Evolutionary conservation across 2,797 vertebrate genomes (phyloP).

Genomic region (Margarornis squamiger): DNA sequence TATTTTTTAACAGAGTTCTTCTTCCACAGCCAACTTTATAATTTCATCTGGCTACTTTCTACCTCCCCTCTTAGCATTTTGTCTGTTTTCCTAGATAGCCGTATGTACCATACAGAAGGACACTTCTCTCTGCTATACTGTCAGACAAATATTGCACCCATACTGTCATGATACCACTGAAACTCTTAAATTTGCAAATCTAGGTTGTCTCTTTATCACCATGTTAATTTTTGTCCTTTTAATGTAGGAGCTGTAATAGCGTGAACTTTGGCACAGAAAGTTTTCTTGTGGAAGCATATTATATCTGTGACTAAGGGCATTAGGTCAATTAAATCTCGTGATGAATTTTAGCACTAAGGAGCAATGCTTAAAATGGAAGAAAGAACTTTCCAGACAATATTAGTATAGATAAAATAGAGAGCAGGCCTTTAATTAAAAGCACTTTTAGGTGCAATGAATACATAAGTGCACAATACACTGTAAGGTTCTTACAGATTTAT

Average conservation of each 20-base stretch:
- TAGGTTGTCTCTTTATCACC: neutral
- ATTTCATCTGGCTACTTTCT: neutral
- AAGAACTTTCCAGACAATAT: no score
- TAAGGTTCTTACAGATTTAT: no score
- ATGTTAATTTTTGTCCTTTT: neutral
- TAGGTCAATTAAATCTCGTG: neutral
- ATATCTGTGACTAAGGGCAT: neutral
- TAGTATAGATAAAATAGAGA: no score
- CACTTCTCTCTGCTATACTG: neutral
- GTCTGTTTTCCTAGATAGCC: neutral
- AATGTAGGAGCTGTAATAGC: neutral
- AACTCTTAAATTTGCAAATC: neutral
- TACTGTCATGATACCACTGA: neutral
- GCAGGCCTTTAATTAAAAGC: no score
- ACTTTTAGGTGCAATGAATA: no score
- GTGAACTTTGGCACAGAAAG: neutral
- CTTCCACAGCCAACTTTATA: neutral
- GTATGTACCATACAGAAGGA: neutral
- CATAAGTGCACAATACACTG: no score
- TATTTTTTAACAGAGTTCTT: neutral
- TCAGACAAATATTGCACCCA: neutral
- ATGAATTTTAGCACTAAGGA: neutral
- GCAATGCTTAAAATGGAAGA: no score
- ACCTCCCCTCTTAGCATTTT: neutral
- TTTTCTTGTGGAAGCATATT: neutral